These are phyloP conservation scores for Motacilla alba DNA, from an alignment of 2,113 vertebrate genomes.

Conservation along the genomic window DNA sequence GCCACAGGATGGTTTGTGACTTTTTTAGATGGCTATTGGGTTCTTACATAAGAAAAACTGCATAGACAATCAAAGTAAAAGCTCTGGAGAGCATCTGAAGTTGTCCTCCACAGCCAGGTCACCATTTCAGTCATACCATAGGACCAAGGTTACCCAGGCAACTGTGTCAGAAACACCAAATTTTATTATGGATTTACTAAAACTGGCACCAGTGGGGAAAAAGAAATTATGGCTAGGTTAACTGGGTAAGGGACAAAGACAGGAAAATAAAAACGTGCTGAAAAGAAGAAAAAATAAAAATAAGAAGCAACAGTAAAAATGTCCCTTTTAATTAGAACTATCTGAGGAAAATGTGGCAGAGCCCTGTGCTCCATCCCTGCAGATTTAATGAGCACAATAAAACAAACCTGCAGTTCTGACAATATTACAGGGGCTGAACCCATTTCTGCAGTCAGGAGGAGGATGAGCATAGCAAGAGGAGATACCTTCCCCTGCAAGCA, in stretches of 20 bases:
- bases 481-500: background rate
- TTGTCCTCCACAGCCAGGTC: background rate
- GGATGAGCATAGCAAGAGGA: background rate
- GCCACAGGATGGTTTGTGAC: background rate
- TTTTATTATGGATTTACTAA: background rate
- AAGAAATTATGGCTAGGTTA: background rate
- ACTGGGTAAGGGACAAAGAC: background rate
- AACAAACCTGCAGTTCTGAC: background rate
- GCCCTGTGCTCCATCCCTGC: background rate
- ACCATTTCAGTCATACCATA: background rate
- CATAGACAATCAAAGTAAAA: background rate
- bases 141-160: background rate
- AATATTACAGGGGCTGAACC: background rate
- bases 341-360: background rate
- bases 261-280: background rate
- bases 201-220: accelerated
- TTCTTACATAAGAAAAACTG: background rate
- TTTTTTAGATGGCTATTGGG: accelerated
- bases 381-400: background rate
- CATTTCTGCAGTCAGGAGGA: background rate
- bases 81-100: accelerated
- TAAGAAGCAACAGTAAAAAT: background rate
- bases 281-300: background rate
- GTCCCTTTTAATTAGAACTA: background rate
- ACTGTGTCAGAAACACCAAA: background rate